phyloP scores from a whole-genome alignment of 2,888 invertebrate genomes.

The Pemphredon lugubris region DNA sequence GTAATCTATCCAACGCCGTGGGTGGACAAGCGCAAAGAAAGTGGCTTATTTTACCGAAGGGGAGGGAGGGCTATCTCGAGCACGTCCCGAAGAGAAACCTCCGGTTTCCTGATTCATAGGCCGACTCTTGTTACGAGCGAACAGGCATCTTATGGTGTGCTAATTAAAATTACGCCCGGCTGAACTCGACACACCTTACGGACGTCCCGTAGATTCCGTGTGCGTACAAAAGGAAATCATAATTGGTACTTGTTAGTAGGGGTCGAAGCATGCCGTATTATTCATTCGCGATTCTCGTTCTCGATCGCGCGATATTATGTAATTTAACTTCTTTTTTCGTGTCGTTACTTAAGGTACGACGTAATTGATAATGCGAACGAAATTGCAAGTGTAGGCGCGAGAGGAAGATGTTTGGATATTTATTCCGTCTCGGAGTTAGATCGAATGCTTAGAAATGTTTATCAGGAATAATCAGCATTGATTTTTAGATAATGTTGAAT shows the following conservation, averaged over 20 bases:
- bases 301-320: too few relatives aligned
- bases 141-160: conserved; percentile 28
- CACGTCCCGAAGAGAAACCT: conserved; percentile 36
- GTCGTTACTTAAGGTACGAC: too few relatives aligned
- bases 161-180: conserved; percentile 55
- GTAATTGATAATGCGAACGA: background rate
- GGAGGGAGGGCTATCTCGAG: conserved; percentile 47
- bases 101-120: conserved; percentile 56
- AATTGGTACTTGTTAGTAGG: conserved; percentile 37
- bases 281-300: too few relatives aligned
- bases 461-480: too few relatives aligned
- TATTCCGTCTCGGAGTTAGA: too few relatives aligned
- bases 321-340: too few relatives aligned
- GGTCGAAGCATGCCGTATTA: too few relatives aligned
- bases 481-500: too few relatives aligned
- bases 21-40: conserved; percentile 44
- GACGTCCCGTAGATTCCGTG: conserved; percentile 15
- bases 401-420: too few relatives aligned
- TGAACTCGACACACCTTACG: conserved; percentile 33
- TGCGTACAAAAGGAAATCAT: conserved; percentile 36
- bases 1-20: conserved; percentile 32
- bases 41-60: conserved; percentile 40
- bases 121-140: conserved; percentile 43
- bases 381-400: too few relatives aligned
- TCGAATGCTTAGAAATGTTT: too few relatives aligned